Evolutionary conservation across 2,797 vertebrate genomes (phyloP).

Genomic region (Bryconaethiops microstoma): DNA sequence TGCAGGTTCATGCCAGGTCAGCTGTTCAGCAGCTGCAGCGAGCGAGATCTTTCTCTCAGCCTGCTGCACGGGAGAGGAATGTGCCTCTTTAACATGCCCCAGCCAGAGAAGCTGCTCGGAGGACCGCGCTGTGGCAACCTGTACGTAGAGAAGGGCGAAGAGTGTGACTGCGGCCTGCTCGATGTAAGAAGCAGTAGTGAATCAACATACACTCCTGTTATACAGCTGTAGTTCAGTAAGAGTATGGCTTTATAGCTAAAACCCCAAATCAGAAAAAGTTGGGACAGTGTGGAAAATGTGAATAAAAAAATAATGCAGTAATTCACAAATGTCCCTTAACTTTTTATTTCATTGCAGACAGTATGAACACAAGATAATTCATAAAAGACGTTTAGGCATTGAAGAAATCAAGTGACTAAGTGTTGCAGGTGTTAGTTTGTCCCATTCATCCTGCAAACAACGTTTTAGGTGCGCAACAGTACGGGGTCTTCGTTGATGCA

Average conservation of each 20-base stretch:
- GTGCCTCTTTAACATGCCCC: slow-evolving; percentile 86
- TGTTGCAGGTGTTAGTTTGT: too few species aligned
- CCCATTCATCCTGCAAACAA: too few species aligned
- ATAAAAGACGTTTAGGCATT: too few species aligned
- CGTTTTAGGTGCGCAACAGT: too few species aligned
- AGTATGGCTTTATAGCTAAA: background rate
- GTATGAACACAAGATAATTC: too few species aligned
- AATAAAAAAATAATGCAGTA: too few species aligned
- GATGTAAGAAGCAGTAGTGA: slow-evolving; percentile 64
- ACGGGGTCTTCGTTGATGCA: too few species aligned
- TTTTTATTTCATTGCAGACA: too few species aligned
- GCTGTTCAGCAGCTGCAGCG: slow-evolving; percentile 93
- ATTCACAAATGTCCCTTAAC: too few species aligned
- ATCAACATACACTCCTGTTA: background rate
- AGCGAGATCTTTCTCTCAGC: slow-evolving; percentile 80
- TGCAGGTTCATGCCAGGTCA: slow-evolving; percentile 87
- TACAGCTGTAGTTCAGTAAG: background rate
- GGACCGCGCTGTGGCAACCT: slow-evolving; percentile 82
- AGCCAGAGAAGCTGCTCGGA: slow-evolving; percentile 70
- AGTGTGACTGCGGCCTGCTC: slow-evolving; percentile 88
- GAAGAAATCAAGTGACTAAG: too few species aligned
- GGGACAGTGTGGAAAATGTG: too few species aligned
- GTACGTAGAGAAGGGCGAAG: slow-evolving; percentile 83
- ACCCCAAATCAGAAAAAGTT: too few species aligned
- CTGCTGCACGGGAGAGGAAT: slow-evolving; percentile 80